Base-by-base conservation (phyloP, 2,113 vertebrate species). In the Bagarius yarrelli region DNA sequence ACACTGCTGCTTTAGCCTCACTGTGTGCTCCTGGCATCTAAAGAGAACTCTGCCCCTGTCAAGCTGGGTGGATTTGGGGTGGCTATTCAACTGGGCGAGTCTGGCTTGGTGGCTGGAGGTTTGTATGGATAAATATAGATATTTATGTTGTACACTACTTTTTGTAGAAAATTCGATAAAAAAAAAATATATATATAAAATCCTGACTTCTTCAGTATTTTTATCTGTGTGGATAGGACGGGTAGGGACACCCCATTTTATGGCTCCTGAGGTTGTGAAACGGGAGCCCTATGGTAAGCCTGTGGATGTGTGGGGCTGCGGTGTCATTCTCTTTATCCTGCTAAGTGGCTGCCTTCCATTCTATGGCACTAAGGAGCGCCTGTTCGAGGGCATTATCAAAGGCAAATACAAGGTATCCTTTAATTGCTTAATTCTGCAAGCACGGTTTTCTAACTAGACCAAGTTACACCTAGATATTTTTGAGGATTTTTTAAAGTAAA, bases 221-320 rank as follows among this genome's bases (percentile, higher is more conserved):
- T 8, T 8, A 40, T 77, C 30, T 53, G 27, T 71, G 47, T 70
- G 63, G 82, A 72, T 86, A 98, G 98, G 97, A 76, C 95, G 98
- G 2, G 98, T 99, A 64, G 98, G 98, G 71, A 99, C 97, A 12
- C 98, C 98, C 85, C 98, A 99, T 91, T 99, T 99, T 91, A 99
- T 99, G 98, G 98, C 97, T 81, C 98, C 98, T 40, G 97, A 99
- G 90, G 98, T 99, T 74, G 98, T 99, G 81, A 99, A 99, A 93
- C 91, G 98, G 86, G 97, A 99, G 88, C 98, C 98, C 0, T 99
- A 99, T 13, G 98, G 98, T 78, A 98, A 98, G 85, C 98, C 98
- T 1, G 98, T 99, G 85, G 98, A 99, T 67, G 98, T 99, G 78
- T 99, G 98, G 98, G 98, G 98, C 75, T 99, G 98, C 44, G 98